phyloP scores from a whole-genome alignment of 2,888 invertebrate species.

The Diplazon laetatorius region DNA sequence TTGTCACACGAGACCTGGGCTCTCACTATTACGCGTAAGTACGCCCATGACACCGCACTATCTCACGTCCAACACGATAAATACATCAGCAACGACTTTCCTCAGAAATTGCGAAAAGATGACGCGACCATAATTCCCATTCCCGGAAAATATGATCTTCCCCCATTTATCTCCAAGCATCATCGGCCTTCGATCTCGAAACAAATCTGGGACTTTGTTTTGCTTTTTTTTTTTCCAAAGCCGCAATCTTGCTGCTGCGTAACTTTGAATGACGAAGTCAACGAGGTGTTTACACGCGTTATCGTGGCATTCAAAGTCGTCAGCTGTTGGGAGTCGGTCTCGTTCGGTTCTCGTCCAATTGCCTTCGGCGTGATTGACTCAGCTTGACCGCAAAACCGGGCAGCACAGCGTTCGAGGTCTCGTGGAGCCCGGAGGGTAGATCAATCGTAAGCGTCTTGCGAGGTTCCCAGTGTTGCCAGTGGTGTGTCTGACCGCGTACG shows the following conservation, averaged over 20 bases:
- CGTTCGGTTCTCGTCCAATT: slow-evolving; percentile 1
- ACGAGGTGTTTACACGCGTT: not conserved
- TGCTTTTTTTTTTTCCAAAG: no score
- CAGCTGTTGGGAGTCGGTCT: not conserved
- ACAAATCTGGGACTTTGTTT: no score
- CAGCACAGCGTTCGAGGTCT: not conserved
- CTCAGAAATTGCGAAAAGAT: not conserved
- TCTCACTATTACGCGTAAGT: not conserved
- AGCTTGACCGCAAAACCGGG: not conserved
- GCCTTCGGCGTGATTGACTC: slow-evolving; percentile 13
- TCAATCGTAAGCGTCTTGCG: not conserved
- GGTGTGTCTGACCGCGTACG: slow-evolving; percentile 6
- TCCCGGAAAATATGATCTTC: not conserved
- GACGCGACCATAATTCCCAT: not conserved
- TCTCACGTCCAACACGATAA: not conserved
- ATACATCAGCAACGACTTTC: not conserved
- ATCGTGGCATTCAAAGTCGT: not conserved
- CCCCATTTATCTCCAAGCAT: not conserved
- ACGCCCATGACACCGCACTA: not conserved
- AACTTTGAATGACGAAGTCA: not conserved
- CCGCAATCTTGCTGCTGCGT: not conserved
- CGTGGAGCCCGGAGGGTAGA: not conserved
- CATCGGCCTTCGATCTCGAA: no score
- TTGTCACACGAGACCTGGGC: not conserved
- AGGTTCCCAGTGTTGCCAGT: not conserved